Conservation (phyloP, 2,797 vertebrate species). For the Rhinogobio ventralis region DNA sequence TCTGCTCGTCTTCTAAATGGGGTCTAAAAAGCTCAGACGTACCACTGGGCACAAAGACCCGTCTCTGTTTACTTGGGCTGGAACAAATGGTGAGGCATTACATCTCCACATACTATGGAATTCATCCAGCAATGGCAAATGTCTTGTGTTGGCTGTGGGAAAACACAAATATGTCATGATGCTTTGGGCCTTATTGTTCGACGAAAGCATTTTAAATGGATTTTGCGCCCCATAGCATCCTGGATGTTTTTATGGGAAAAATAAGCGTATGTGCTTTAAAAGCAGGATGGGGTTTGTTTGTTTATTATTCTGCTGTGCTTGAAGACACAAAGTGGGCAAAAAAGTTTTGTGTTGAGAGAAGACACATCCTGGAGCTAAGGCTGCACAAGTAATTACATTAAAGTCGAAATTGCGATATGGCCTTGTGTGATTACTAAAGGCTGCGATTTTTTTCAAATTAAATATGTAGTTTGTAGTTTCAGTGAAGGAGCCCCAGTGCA, state of each 20-base stretch:
- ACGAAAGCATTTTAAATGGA: slow-evolving; percentile 50
- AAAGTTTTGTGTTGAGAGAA: slow-evolving; percentile 3
- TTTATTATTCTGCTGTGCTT: not conserved
- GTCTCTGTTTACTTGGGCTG: slow-evolving; percentile 36
- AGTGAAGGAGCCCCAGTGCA: not conserved
- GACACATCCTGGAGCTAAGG: slow-evolving; percentile 6
- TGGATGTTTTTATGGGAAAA: slow-evolving; percentile 14
- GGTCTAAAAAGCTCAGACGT: slow-evolving; percentile 22
- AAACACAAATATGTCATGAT: slow-evolving; percentile 31
- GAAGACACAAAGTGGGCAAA: slow-evolving; percentile 13
- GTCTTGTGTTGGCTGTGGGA: slow-evolving; percentile 16
- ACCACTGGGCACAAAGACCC: not conserved
- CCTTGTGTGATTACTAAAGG: slow-evolving; percentile 5
- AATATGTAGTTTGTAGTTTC: not conserved
- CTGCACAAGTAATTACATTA: not conserved
- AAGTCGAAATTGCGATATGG: not conserved
- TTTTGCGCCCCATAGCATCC: not conserved
- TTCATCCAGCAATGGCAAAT: slow-evolving; percentile 32
- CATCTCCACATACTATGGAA: slow-evolving; percentile 15
- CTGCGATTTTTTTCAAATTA: not conserved
- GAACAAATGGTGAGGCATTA: slow-evolving; percentile 53
- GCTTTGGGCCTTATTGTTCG: slow-evolving; percentile 45
- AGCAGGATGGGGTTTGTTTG: slow-evolving; percentile 24
- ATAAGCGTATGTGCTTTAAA: slow-evolving; percentile 10
- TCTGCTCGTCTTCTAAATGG: slow-evolving; percentile 30